Conservation (phyloP, 2,113 vertebrate genomes). For the Oxyura jamaicensis region DNA sequence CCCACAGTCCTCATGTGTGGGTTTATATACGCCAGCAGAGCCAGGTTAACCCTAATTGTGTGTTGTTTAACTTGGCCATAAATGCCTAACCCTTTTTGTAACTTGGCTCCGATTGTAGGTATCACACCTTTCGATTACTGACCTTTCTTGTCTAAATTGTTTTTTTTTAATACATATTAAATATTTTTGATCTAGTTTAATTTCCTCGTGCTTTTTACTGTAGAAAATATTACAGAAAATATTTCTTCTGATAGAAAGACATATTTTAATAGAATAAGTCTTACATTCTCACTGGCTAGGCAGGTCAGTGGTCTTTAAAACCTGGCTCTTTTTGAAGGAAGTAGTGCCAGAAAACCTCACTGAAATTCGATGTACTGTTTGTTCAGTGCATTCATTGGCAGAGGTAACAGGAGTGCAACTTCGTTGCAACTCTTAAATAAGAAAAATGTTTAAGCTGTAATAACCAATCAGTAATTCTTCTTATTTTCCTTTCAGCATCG, state of each 20-base stretch:
- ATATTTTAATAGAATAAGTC: neutral
- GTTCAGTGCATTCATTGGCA: neutral
- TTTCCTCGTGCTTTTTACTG: slow-evolving; percentile 26
- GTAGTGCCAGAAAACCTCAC: neutral
- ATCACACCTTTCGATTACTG: slow-evolving; percentile 49
- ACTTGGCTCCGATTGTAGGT: slow-evolving; percentile 15
- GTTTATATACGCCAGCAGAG: neutral
- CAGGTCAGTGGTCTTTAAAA: neutral
- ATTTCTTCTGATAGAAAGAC: slow-evolving; percentile 16
- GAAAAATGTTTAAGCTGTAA: slow-evolving; percentile 16
- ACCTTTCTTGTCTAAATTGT: slow-evolving; percentile 48
- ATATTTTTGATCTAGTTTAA: slow-evolving; percentile 50
- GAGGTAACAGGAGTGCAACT: neutral
- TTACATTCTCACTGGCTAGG: neutral
- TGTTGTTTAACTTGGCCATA: slow-evolving; percentile 45
- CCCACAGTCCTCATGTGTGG: neutral
- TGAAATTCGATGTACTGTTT: neutral
- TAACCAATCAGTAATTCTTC: neutral
- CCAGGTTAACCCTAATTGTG: slow-evolving; percentile 27
- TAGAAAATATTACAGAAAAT: slow-evolving; percentile 40
- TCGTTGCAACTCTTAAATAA: neutral
- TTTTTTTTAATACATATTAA: slow-evolving; percentile 42
- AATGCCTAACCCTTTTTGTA: neutral
- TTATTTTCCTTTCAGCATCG: neutral
- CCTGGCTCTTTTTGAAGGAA: neutral